Base-by-base conservation (phyloP, 2,888 invertebrate species). In the Clistopyga incitator region DNA sequence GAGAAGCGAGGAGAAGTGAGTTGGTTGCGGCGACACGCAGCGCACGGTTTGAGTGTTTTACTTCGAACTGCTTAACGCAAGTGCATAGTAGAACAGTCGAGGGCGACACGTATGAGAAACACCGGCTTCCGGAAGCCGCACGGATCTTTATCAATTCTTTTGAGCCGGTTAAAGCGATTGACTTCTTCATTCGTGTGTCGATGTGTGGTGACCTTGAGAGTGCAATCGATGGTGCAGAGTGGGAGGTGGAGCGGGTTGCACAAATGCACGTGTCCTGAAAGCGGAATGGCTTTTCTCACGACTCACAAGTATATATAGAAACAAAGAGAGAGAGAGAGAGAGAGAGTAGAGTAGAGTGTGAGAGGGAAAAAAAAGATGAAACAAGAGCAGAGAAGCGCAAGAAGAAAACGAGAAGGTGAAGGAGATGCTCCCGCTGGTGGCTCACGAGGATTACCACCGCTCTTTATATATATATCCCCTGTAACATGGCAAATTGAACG, bases 401-500 rank as follows among this genome's bases (percentile, higher is more conserved):
- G 71, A 52, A 25, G 50, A 78, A n/a, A 25, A 61, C 47, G 50
- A 61, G 59, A 29, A 77, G 50, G 68, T 20, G 68, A 42, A 25
- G 61, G 61, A 77, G 75, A 81, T 34, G 23, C 18, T 70, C 18
- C 20, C 23, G 47, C 47, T 61, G 74, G 74, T 74, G 61, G 74
- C 61, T 34, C 61, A 18, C 59, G 47, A 47, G 74, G 38, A 71
- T 74, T 47, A 45, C 47, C 47, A 47, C 74, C 47, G 20, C 29
- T 54, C 65, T 79, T 67, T 65, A 74, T 78, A 50, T 71, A 88
- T 65, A 74, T 71, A 50, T 71, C 88, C 88, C 89, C 90, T 88
- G 90, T 90, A 91, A 91, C 91, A 90, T 88, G 88, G 89, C 88
- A 91, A 90, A 91, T 91, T 91, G 91, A 91, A 90, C 90, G 87